These are phyloP conservation scores for Rhagoletis pomonella DNA, from an alignment of 1,140 invertebrate genomes.

Conservation along the genomic window DNA sequence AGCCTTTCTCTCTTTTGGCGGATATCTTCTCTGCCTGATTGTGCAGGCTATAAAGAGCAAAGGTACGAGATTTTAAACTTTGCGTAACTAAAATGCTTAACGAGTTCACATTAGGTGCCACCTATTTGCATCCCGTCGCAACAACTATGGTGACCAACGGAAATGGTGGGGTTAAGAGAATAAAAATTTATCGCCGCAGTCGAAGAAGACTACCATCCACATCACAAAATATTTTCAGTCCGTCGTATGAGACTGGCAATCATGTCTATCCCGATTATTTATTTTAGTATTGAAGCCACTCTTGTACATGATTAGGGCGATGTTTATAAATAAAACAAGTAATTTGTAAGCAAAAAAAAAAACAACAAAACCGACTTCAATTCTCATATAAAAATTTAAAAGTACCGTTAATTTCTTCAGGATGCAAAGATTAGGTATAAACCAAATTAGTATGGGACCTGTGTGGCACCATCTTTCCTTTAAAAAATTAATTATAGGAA, in stretches of 20 bases:
- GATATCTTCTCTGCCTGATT: conserved; percentile 84
- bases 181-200: conserved; percentile 69
- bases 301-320: too few species aligned
- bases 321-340: too few species aligned
- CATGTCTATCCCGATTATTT: background rate
- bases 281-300: too few species aligned
- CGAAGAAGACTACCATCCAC: conserved; percentile 54
- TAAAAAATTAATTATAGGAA: too few species aligned
- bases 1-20: conserved; percentile 86
- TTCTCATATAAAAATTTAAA: too few species aligned
- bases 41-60: conserved; percentile 81
- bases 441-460: too few species aligned
- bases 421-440: too few species aligned
- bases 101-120: conserved; percentile 62
- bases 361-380: too few species aligned
- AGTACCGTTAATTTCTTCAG: too few species aligned
- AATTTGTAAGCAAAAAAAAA: too few species aligned
- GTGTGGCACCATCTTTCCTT: too few species aligned
- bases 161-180: conserved; percentile 65
- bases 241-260: background rate
- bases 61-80: conserved; percentile 60
- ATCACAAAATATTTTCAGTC: background rate
- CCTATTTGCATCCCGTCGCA: conserved; percentile 72
- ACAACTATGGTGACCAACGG: conserved; percentile 63
- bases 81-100: conserved; percentile 24